Evolutionary conservation across 2,113 vertebrate species (phyloP).

Genomic region (Phylloscopus trochilus): DNA sequence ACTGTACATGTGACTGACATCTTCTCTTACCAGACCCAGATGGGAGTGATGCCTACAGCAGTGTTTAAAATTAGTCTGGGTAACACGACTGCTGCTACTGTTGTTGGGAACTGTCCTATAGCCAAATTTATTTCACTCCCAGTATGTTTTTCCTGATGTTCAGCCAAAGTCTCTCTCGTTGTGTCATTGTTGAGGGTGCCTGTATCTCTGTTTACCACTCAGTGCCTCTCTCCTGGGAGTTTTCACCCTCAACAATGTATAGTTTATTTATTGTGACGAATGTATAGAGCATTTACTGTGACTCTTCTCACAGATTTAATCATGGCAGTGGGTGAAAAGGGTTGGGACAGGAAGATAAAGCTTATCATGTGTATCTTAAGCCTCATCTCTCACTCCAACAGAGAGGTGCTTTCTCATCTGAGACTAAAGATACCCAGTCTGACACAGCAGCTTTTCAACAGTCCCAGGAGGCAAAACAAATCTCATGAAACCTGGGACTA

Average conservation of each 20-base stretch:
- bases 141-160: slow-evolving; percentile 18
- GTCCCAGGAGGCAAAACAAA: neutral
- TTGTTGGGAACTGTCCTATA: neutral
- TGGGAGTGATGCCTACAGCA: neutral
- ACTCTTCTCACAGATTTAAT: neutral
- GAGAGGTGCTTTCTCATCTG: neutral
- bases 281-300: neutral
- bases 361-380: neutral
- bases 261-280: neutral
- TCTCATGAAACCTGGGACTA: neutral
- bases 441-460: neutral
- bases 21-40: neutral
- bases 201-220: neutral
- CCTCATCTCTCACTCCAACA: neutral
- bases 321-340: neutral
- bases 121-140: slow-evolving; percentile 16
- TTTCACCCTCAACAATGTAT: neutral
- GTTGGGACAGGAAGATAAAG: neutral
- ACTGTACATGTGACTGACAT: neutral
- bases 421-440: neutral
- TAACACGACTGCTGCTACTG: neutral
- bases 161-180: slow-evolving; percentile 11
- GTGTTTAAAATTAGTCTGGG: slow-evolving; percentile 2
- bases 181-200: neutral
- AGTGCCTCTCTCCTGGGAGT: neutral